These are phyloP conservation scores for Sisor rabdophorus DNA, from an alignment of 2,113 vertebrate species.

Conservation along the genomic window DNA sequence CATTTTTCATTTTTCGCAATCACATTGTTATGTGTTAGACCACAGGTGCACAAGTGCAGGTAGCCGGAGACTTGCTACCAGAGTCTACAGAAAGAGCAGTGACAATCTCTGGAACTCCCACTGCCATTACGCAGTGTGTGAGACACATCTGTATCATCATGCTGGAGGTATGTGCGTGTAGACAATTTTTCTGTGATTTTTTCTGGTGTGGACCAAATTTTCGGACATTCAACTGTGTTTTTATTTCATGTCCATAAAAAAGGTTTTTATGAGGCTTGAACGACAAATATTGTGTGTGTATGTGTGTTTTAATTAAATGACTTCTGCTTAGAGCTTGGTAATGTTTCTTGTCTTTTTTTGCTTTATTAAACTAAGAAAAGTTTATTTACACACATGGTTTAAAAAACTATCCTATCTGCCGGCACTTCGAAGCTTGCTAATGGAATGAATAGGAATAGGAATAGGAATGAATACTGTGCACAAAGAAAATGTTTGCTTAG, in stretches of 20 bases:
- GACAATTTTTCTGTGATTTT: neutral
- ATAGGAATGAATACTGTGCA: neutral
- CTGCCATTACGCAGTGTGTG: slow-evolving; percentile 89
- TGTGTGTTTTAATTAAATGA: neutral
- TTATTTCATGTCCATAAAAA: neutral
- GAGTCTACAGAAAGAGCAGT: slow-evolving; percentile 91
- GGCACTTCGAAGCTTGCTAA: slow-evolving; percentile 3
- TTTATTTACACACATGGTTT: slow-evolving; percentile 33
- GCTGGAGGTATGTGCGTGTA: slow-evolving; percentile 76
- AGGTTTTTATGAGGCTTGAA: neutral
- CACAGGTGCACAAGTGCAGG: slow-evolving; percentile 92
- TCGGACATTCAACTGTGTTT: neutral
- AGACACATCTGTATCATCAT: slow-evolving; percentile 90
- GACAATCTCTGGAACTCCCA: slow-evolving; percentile 87
- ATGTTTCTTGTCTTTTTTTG: slow-evolving; percentile 26
- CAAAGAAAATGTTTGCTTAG: slow-evolving; percentile 24
- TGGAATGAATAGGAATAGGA: too few species aligned
- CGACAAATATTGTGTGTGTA: neutral
- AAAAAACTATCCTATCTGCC: slow-evolving; percentile 19
- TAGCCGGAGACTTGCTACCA: slow-evolving; percentile 89
- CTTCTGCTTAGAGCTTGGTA: slow-evolving; percentile 7
- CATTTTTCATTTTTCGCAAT: slow-evolving; percentile 38
- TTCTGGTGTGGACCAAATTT: neutral
- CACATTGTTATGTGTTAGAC: slow-evolving; percentile 68
- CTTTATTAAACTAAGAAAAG: slow-evolving; percentile 28